A percentile compares a stretch with the other conserved stretches of the same genome.
Evolutionary conservation across 2,113 vertebrate species (phyloP).

Genomic region (Heliornis fulica): DNA sequence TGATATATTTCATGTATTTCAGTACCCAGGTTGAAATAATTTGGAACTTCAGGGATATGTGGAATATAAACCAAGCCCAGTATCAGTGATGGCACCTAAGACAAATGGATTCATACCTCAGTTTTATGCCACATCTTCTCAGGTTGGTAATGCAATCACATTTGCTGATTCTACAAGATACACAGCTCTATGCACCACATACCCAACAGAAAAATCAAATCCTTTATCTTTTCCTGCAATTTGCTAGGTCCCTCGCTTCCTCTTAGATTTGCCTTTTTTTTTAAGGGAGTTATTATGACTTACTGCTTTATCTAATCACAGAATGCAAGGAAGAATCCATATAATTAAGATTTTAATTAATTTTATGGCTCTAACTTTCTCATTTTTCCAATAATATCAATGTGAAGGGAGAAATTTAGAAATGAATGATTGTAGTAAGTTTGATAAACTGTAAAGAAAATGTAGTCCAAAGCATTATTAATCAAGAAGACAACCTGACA

Average conservation of each 20-base stretch:
- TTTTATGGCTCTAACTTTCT: background rate
- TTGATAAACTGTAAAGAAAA: slow-evolving; percentile 9
- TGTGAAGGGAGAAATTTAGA: background rate
- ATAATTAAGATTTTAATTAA: slow-evolving; percentile 48
- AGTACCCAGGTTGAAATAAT: background rate
- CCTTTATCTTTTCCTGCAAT: background rate
- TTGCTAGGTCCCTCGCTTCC: background rate
- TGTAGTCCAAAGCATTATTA: background rate
- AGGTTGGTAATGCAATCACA: background rate
- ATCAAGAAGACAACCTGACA: background rate
- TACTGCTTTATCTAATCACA: background rate
- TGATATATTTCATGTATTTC: background rate
- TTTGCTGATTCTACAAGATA: slow-evolving; percentile 24
- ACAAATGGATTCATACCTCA: slow-evolving; percentile 19
- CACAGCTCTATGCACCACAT: background rate
- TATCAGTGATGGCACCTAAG: background rate
- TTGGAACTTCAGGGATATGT: background rate
- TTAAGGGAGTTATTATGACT: background rate
- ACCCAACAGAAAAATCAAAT: slow-evolving; percentile 10
- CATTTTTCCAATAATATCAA: slow-evolving; percentile 29
- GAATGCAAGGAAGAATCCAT: background rate
- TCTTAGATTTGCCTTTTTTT: background rate
- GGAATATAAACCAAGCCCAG: background rate
- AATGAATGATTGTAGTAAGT: background rate
- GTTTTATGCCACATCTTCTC: slow-evolving; percentile 10